Evolutionary conservation across 2,888 invertebrate species (phyloP).

Genomic region (Nomada fabriciana): DNA sequence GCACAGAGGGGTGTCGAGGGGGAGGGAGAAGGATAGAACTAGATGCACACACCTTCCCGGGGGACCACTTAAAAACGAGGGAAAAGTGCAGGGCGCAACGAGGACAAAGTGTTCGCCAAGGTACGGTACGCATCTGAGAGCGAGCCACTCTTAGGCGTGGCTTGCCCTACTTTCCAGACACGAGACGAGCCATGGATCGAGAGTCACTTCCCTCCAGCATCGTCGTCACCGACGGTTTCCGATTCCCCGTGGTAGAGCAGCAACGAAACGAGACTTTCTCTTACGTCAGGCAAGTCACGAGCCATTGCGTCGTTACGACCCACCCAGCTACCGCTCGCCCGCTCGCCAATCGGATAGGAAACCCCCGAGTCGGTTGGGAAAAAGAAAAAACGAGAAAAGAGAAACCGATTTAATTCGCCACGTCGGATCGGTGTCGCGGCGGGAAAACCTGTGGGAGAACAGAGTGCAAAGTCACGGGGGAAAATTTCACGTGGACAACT

Average conservation of each 20-base stretch:
- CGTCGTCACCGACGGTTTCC: conserved; percentile 58
- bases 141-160: conserved; percentile 66
- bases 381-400: conserved; percentile 2
- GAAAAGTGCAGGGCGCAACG: conserved; percentile 34
- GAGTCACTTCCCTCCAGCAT: conserved; percentile 65
- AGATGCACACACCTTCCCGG: background rate
- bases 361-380: conserved; percentile 14
- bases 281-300: conserved; percentile 54
- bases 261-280: conserved; percentile 65
- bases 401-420: conserved; percentile 62
- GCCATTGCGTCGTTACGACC: conserved; percentile 52
- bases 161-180: conserved; percentile 68
- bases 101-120: conserved; percentile 37
- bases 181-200: conserved; percentile 59
- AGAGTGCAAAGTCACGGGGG: conserved; percentile 25
- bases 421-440: conserved; percentile 32
- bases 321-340: conserved; percentile 51
- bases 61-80: conserved; percentile 1
- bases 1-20: background rate
- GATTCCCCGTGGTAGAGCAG: conserved; percentile 45
- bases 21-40: background rate
- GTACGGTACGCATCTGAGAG: conserved; percentile 49
- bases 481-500: conserved; percentile 13
- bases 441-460: conserved; percentile 12
- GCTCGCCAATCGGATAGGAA: conserved; percentile 47